Conservation (phyloP, 1,140 invertebrate species). For the Tachypleus tridentatus region DNA sequence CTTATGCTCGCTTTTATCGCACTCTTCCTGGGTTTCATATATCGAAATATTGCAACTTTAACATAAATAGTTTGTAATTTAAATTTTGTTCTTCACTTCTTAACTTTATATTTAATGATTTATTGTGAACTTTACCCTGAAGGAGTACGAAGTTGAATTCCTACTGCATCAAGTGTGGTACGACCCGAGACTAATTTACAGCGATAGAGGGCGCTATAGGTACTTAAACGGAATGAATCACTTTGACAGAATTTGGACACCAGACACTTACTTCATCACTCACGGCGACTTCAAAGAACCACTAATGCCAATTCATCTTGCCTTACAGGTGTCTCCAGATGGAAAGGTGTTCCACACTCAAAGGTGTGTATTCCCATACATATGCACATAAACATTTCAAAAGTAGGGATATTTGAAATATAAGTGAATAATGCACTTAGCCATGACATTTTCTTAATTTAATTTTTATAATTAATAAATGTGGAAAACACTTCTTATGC, state of each 20-base stretch:
- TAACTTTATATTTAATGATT: not conserved
- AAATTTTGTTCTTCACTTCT: not conserved
- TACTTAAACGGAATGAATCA: conserved; percentile 82
- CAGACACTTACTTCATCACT: conserved; percentile 89
- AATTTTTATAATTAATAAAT: too few relatives aligned
- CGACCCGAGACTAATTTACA: conserved; percentile 70
- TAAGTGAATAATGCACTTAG: too few relatives aligned
- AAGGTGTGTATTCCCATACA: conserved; percentile 44
- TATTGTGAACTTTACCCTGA: conserved; percentile 27
- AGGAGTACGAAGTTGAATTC: conserved; percentile 94
- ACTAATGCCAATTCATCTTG: conserved; percentile 78
- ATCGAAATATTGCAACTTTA: not conserved
- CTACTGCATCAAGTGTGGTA: conserved; percentile 81
- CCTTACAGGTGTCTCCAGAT: conserved; percentile 74
- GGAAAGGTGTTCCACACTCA: conserved; percentile 84
- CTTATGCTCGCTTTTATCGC: not conserved
- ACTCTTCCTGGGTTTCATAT: not conserved
- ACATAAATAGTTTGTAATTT: not conserved
- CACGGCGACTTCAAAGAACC: conserved; percentile 87
- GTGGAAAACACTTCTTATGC: too few relatives aligned
- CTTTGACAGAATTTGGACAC: conserved; percentile 77
- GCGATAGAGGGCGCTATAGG: conserved; percentile 69
- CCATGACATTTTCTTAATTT: too few relatives aligned
- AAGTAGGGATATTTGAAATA: too few relatives aligned
- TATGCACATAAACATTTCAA: too few relatives aligned